phyloP scores from a whole-genome alignment of 1,140 invertebrate species.

The Drosophila kurseongensis region DNA sequence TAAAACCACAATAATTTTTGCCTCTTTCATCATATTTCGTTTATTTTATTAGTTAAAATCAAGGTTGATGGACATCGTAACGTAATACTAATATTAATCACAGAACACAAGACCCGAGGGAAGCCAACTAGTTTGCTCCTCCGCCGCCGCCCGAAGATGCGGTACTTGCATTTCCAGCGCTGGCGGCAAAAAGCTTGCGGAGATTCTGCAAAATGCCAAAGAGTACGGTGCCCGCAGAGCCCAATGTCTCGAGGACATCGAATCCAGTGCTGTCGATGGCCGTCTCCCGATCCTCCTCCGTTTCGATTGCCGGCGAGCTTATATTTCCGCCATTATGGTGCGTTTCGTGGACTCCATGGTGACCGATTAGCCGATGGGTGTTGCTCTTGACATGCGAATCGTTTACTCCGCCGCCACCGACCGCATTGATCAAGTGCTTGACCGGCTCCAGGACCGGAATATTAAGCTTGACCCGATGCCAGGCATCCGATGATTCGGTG shows the following conservation, averaged over 20 bases:
- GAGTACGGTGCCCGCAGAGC: slow-evolving; percentile 54
- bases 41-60: slow-evolving; percentile 56
- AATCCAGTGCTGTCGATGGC: slow-evolving; percentile 75
- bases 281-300: slow-evolving; percentile 74
- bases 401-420: slow-evolving; percentile 68
- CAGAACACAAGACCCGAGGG: slow-evolving; percentile 40
- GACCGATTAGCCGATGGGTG: slow-evolving; percentile 59
- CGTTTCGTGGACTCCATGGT: slow-evolving; percentile 58
- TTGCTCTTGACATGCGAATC: slow-evolving; percentile 66
- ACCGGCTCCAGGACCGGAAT: slow-evolving; percentile 77
- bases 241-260: slow-evolving; percentile 67
- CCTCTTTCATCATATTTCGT: slow-evolving; percentile 21
- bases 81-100: slow-evolving; percentile 68
- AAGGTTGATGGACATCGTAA: slow-evolving; percentile 13
- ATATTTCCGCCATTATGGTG: slow-evolving; percentile 42
- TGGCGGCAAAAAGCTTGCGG: slow-evolving; percentile 62
- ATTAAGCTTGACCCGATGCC: slow-evolving; percentile 67
- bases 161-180: slow-evolving; percentile 67
- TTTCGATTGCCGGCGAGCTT: slow-evolving; percentile 73
- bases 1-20: not conserved
- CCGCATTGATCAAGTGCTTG: slow-evolving; percentile 69
- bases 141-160: slow-evolving; percentile 65
- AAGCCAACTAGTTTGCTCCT: slow-evolving; percentile 12
- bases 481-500: slow-evolving; percentile 41
- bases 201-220: slow-evolving; percentile 66